Evolutionary conservation across 2,113 vertebrate genomes (phyloP).

Genomic region (Isurus oxyrinchus): DNA sequence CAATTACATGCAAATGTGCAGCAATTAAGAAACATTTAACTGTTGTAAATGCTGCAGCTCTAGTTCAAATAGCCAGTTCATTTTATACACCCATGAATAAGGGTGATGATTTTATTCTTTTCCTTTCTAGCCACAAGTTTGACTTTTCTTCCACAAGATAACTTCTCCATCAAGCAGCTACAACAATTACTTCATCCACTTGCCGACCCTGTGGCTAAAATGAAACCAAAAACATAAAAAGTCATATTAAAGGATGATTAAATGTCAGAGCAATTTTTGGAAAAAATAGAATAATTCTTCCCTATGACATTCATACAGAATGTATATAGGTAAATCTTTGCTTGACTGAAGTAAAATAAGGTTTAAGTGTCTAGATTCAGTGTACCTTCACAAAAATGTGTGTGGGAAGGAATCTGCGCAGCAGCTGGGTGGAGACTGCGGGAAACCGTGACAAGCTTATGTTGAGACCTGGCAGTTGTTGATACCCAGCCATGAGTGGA

Average conservation of each 20-base stretch:
- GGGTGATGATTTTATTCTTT: not conserved
- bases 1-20: not conserved
- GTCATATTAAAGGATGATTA: not conserved
- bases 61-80: not conserved
- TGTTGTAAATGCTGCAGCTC: not conserved
- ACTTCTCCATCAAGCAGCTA: constrained; percentile 61
- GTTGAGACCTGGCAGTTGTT: constrained; percentile 81
- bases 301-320: not conserved
- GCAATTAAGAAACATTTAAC: not conserved
- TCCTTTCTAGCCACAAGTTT: not conserved
- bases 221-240: constrained; percentile 32
- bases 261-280: not conserved
- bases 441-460: constrained; percentile 76
- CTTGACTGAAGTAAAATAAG: not conserved
- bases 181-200: constrained; percentile 72
- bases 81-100: not conserved
- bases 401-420: constrained; percentile 82
- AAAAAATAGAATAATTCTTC: not conserved
- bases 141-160: not conserved
- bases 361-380: not conserved
- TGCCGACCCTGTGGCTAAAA: constrained; percentile 86
- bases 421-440: constrained; percentile 64
- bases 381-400: constrained; percentile 92
- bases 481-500: constrained; percentile 93
- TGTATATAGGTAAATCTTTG: not conserved